Conservation (phyloP, 2,888 invertebrate species). For the Biston stratarius region DNA sequence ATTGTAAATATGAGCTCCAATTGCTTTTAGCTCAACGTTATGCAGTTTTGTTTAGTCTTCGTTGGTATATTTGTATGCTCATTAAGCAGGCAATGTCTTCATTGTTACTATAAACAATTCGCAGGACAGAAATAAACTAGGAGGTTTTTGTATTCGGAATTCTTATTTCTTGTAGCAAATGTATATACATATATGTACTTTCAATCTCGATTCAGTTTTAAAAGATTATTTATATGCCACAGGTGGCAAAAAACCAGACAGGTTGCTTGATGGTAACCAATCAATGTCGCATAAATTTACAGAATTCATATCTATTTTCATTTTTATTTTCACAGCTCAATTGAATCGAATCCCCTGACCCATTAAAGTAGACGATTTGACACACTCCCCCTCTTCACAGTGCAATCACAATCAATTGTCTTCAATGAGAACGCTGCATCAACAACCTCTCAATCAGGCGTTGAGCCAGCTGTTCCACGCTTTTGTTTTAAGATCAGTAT, state of each 20-base stretch:
- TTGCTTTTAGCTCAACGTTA: conserved; percentile 8
- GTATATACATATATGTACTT: too few relatives aligned
- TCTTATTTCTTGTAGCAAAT: too few relatives aligned
- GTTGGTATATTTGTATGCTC: conserved; percentile 6
- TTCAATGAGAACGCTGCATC: conserved; percentile 69
- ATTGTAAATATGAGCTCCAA: conserved; percentile 6
- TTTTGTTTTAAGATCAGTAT: conserved; percentile 56
- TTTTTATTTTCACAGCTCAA: conserved; percentile 32
- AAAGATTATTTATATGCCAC: too few relatives aligned
- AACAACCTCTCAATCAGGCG: conserved; percentile 66
- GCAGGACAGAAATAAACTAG: too few relatives aligned
- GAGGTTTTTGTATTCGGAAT: too few relatives aligned
- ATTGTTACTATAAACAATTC: conserved; percentile 6
- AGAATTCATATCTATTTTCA: conserved; percentile 4
- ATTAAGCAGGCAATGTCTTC: conserved; percentile 15
- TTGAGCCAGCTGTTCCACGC: conserved; percentile 50
- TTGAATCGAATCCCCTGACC: conserved; percentile 39
- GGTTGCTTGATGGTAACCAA: too few relatives aligned
- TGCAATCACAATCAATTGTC: conserved; percentile 74
- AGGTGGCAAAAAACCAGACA: too few relatives aligned
- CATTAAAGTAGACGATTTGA: conserved; percentile 44
- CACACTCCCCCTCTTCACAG: conserved; percentile 52
- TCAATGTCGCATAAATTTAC: background rate
- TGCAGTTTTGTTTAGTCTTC: conserved; percentile 17
- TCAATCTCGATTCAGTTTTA: too few relatives aligned